Conservation (phyloP, 2,797 vertebrate genomes). For the Coranthus polyacanthus region DNA sequence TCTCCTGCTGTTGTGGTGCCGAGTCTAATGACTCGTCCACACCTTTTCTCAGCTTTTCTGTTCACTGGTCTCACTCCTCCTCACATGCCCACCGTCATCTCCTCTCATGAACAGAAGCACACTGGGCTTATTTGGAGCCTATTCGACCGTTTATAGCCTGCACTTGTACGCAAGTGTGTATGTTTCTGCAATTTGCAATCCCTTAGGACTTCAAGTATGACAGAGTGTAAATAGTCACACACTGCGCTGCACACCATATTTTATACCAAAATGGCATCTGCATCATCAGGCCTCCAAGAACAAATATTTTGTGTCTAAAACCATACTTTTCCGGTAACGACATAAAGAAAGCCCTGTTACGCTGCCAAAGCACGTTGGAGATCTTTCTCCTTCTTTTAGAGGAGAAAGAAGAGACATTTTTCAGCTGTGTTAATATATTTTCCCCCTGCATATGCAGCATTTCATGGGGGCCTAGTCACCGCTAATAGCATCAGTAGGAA, state of each 20-base stretch:
- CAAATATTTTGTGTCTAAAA: slow-evolving; percentile 46
- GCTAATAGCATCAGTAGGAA: slow-evolving; percentile 30
- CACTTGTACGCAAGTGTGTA: slow-evolving; percentile 3
- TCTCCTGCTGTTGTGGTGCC: slow-evolving; percentile 28
- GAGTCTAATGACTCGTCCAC: slow-evolving; percentile 43
- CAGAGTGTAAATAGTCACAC: slow-evolving; percentile 56
- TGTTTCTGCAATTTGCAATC: slow-evolving; percentile 23
- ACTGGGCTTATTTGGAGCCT: slow-evolving; percentile 6
- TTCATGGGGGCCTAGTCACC: slow-evolving; percentile 18
- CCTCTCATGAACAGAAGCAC: slow-evolving; percentile 21
- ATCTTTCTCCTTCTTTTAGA: slow-evolving; percentile 29
- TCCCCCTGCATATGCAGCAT: not conserved
- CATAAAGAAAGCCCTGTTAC: slow-evolving; percentile 55
- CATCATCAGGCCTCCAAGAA: slow-evolving; percentile 15
- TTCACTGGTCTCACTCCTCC: slow-evolving; percentile 3
- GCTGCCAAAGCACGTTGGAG: slow-evolving; percentile 13
- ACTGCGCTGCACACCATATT: slow-evolving; percentile 13
- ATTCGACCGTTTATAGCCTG: slow-evolving; percentile 13
- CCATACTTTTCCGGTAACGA: not conserved
- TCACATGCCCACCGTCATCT: not conserved
- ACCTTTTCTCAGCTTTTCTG: slow-evolving; percentile 27
- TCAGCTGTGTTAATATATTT: slow-evolving; percentile 18
- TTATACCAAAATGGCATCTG: slow-evolving; percentile 40
- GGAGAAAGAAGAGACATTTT: not conserved
- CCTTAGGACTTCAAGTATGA: slow-evolving; percentile 29